A percentile compares a stretch with the other conserved stretches of the same genome.
Evolutionary conservation across 1,140 invertebrate species (phyloP).

Genomic region (Diachasma alloeum): DNA sequence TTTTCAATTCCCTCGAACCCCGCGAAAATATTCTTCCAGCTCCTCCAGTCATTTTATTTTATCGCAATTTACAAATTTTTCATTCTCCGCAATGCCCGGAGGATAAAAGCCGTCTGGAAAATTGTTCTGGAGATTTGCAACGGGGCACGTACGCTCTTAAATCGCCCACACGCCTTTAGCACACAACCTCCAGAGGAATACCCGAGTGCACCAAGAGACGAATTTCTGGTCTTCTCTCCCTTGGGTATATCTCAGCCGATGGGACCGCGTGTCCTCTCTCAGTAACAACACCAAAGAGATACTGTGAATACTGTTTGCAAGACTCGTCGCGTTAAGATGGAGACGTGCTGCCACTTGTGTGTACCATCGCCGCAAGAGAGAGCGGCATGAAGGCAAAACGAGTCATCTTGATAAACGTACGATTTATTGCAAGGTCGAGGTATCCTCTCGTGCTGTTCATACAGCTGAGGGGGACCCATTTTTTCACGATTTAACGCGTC

Average conservation of each 20-base stretch:
- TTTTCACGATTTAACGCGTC: background rate
- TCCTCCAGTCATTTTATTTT: background rate
- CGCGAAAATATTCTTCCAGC: background rate
- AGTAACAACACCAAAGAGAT: conserved; percentile 10
- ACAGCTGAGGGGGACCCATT: background rate
- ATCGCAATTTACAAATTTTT: conserved; percentile 1
- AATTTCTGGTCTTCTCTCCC: background rate
- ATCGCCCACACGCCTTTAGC: conserved; percentile 22
- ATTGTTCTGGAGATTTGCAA: conserved; percentile 24
- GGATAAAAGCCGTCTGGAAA: conserved; percentile 25
- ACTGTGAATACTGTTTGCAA: conserved; percentile 2
- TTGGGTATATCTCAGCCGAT: background rate
- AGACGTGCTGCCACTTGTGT: conserved; percentile 10
- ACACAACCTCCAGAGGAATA: background rate
- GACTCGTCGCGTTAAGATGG: conserved; percentile 7
- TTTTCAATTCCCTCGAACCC: background rate
- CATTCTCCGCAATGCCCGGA: background rate
- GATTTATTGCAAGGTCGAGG: conserved; percentile 39
- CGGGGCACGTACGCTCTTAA: conserved; percentile 29
- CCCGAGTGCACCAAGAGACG: background rate
- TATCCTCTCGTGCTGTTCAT: conserved; percentile 26
- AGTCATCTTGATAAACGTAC: conserved; percentile 40
- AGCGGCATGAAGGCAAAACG: conserved; percentile 19
- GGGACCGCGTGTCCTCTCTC: background rate
- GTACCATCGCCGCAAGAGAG: conserved; percentile 9